phyloP scores from a whole-genome alignment of 2,888 invertebrate genomes.

The Pocota personata region DNA sequence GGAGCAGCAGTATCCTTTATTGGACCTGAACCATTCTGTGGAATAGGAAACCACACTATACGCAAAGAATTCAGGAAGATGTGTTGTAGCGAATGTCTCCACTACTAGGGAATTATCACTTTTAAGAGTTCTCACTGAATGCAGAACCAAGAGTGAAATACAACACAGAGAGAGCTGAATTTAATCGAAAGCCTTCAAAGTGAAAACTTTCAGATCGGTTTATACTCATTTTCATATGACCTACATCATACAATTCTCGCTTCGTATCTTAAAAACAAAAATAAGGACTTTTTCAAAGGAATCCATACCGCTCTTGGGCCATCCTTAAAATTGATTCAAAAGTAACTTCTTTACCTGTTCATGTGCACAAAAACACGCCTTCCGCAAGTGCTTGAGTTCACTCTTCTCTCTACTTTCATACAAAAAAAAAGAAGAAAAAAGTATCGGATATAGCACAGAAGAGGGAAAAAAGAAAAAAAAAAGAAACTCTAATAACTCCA shows the following conservation, averaged over 20 bases:
- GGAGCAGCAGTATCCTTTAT: no score
- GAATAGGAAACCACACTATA: no score
- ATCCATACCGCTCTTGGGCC: not conserved
- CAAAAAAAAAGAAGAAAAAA: not conserved
- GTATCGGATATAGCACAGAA: no score
- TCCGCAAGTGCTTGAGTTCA: slow-evolving; percentile 31
- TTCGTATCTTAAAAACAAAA: not conserved
- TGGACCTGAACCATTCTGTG: no score
- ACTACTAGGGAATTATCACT: no score
- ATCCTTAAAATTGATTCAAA: slow-evolving; percentile 28
- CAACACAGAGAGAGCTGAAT: no score
- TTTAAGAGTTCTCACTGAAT: no score
- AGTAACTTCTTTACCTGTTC: not conserved
- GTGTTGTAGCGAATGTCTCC: no score
- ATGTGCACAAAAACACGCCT: not conserved
- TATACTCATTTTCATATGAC: slow-evolving; percentile 30
- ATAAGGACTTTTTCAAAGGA: not conserved
- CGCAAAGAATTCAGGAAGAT: no score
- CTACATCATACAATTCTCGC: not conserved
- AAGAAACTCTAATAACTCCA: slow-evolving; percentile 47
- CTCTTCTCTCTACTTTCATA: not conserved
- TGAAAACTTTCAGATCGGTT: no score
- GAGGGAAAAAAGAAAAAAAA: not conserved
- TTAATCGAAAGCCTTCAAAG: no score
- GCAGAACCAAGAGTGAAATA: no score